phyloP scores from a whole-genome alignment of 1,140 invertebrate genomes.

The Diprion similis region DNA sequence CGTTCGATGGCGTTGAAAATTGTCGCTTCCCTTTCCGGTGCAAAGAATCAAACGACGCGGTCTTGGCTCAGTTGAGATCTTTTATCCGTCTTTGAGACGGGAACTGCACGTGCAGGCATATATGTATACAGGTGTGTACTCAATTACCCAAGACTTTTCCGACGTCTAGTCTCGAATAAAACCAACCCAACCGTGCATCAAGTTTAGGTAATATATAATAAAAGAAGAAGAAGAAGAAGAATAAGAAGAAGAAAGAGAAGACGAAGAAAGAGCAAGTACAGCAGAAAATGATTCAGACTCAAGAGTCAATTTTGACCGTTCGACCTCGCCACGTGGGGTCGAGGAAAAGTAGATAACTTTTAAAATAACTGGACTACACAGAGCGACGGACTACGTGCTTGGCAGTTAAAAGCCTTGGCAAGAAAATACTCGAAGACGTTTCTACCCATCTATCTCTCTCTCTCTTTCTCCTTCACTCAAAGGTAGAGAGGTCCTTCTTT shows the following conservation, averaged over 20 bases:
- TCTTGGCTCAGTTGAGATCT: conserved; percentile 25
- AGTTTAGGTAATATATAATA: too few species aligned
- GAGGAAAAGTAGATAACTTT: too few species aligned
- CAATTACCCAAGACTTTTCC: neutral
- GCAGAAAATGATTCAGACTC: too few species aligned
- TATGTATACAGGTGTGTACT: too few species aligned
- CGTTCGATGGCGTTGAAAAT: conserved; percentile 42
- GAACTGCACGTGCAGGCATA: neutral
- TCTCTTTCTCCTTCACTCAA: too few species aligned
- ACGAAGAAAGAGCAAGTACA: too few species aligned
- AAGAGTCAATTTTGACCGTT: too few species aligned
- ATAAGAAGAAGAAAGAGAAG: too few species aligned
- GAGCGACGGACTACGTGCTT: neutral
- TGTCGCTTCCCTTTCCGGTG: conserved; percentile 48
- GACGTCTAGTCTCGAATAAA: neutral
- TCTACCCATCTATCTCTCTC: neutral
- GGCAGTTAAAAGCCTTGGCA: neutral
- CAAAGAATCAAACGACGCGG: neutral
- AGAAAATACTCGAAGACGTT: neutral
- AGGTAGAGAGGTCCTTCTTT: too few species aligned
- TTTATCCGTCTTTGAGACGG: conserved; percentile 16
- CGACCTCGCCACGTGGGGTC: too few species aligned
- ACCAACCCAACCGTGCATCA: neutral
- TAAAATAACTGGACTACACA: neutral
- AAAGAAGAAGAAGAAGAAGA: too few species aligned